phyloP scores from a whole-genome alignment of 2,113 vertebrate genomes.

The Notothenia coriiceps region DNA sequence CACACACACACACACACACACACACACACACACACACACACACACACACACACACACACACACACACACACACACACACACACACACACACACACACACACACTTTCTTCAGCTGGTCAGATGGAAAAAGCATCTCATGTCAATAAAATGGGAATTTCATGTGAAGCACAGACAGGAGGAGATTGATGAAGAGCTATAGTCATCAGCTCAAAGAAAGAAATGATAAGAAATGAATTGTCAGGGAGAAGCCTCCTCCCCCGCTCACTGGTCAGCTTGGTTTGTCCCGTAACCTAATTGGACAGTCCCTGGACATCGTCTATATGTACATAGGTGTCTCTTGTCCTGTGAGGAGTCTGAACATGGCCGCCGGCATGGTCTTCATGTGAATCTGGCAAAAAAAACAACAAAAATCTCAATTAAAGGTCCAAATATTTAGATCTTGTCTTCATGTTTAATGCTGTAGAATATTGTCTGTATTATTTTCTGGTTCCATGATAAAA shows the following conservation, averaged over 20 bases:
- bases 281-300: constrained; percentile 20
- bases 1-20: no score
- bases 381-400: constrained; percentile 92
- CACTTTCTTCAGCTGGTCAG: constrained; percentile 56
- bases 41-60: neutral
- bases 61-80: constrained; percentile 24
- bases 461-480: neutral
- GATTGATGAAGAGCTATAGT: constrained; percentile 52
- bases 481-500: neutral
- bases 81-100: constrained; percentile 30
- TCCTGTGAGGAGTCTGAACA: constrained; percentile 99
- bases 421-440: neutral
- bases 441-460: neutral
- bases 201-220: constrained; percentile 54
- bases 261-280: constrained; percentile 41
- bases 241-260: constrained; percentile 36
- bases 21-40: no score
- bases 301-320: constrained; percentile 75
- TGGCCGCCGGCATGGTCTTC: constrained; percentile 99
- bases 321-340: constrained; percentile 99
- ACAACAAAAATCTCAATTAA: neutral
- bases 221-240: constrained; percentile 7
- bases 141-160: constrained; percentile 53
- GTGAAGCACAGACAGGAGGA: constrained; percentile 63
- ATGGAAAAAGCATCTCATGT: constrained; percentile 74